Evolutionary conservation across 2,113 vertebrate genomes (phyloP).

Genomic region (Prietella phreatophila): DNA sequence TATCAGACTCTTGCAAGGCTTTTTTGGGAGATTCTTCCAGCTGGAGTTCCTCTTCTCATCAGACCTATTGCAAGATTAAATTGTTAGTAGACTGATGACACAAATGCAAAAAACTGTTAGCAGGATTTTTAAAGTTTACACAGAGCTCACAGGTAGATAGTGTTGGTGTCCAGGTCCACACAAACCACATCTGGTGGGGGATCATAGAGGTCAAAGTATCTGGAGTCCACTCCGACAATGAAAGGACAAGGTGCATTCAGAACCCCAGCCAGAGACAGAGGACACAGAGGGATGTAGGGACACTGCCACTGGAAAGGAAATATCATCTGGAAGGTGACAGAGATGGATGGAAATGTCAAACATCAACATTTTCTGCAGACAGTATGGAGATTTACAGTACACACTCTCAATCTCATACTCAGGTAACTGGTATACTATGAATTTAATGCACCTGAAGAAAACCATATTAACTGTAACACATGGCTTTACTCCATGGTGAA

Average conservation of each 20-base stretch:
- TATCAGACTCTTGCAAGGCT: slow-evolving; percentile 87
- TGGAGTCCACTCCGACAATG: slow-evolving; percentile 96
- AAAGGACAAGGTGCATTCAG: slow-evolving; percentile 93
- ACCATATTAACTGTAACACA: not conserved
- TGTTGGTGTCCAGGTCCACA: slow-evolving; percentile 97
- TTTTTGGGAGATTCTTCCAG: slow-evolving; percentile 98
- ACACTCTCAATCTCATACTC: slow-evolving; percentile 71
- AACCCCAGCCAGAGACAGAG: slow-evolving; percentile 89
- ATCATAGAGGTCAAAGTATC: slow-evolving; percentile 97
- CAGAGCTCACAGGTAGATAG: slow-evolving; percentile 87
- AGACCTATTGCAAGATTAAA: slow-evolving; percentile 72
- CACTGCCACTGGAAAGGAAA: slow-evolving; percentile 99
- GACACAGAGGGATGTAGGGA: slow-evolving; percentile 96
- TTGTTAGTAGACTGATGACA: not conserved
- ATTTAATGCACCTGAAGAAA: not conserved
- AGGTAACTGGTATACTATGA: not conserved
- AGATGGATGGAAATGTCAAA: not conserved
- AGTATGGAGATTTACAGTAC: not conserved
- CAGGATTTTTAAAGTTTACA: not conserved
- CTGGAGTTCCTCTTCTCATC: slow-evolving; percentile 89
- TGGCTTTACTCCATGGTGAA: not conserved
- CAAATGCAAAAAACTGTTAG: not conserved
- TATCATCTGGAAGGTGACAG: slow-evolving; percentile 83
- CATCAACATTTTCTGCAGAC: not conserved
- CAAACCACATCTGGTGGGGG: slow-evolving; percentile 95